phyloP scores from a whole-genome alignment of 2,888 invertebrate species.

The Hydraecia micacea region DNA sequence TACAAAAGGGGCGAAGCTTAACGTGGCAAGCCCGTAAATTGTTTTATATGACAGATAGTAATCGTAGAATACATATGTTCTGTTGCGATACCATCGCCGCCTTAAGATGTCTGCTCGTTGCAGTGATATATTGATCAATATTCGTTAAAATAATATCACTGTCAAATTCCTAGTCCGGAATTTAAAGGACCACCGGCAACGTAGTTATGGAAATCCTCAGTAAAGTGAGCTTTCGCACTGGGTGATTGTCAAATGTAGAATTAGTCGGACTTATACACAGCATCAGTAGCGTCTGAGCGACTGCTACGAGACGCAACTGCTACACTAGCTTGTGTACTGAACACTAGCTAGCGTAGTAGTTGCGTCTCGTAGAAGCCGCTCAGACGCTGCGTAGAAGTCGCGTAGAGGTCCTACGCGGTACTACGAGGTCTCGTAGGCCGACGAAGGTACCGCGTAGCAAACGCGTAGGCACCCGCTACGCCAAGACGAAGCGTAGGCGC shows the following conservation, averaged over 20 bases:
- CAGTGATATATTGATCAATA: constrained; percentile 53
- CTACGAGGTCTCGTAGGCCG: constrained; percentile 7
- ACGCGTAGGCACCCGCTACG: neutral
- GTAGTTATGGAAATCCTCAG: neutral
- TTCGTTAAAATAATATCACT: constrained; percentile 41
- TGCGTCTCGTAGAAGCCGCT: constrained; percentile 7
- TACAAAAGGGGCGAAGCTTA: constrained; percentile 79
- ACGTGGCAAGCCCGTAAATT: constrained; percentile 79
- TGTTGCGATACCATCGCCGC: constrained; percentile 79
- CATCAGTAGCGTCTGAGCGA: neutral
- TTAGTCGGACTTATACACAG: neutral
- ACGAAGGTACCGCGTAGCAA: neutral
- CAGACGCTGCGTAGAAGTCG: constrained; percentile 7
- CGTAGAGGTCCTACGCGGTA: constrained; percentile 23
- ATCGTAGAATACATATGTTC: constrained; percentile 73
- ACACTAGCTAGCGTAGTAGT: neutral
- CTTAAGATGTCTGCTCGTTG: constrained; percentile 44
- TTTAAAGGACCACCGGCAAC: neutral
- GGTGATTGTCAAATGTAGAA: neutral
- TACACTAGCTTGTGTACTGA: too few species aligned
- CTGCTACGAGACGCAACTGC: neutral
- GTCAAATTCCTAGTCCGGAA: constrained; percentile 23
- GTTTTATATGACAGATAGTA: constrained; percentile 80
- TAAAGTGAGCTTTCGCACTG: neutral
- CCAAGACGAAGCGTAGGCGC: neutral